Conservation (phyloP, 1,140 invertebrate species). For the Zaprionus inermis region DNA sequence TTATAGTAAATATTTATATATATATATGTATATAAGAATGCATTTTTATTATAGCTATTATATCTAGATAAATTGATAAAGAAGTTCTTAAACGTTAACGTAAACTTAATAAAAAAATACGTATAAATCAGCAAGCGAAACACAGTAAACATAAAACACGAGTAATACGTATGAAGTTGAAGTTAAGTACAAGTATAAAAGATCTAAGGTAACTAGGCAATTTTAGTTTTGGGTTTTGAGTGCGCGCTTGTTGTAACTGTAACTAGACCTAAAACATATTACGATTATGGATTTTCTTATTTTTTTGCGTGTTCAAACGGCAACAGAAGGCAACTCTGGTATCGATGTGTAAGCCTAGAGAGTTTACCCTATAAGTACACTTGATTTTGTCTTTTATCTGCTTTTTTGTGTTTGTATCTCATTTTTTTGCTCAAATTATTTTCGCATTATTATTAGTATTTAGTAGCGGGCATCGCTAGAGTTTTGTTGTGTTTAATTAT, state of each 20-base stretch:
- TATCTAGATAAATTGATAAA: conserved; percentile 67
- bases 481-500: conserved; percentile 36
- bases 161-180: conserved; percentile 4
- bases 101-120: conserved; percentile 63
- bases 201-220: conserved; percentile 50
- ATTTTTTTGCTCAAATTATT: conserved; percentile 23
- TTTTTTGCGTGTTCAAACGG: conserved; percentile 20
- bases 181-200: conserved; percentile 25
- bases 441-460: conserved; percentile 30
- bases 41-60: conserved; percentile 45
- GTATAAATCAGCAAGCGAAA: conserved; percentile 27
- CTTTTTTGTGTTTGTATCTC: conserved; percentile 27
- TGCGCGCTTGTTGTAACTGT: conserved; percentile 53
- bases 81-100: conserved; percentile 60
- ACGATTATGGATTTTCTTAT: conserved; percentile 21
- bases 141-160: conserved; percentile 10
- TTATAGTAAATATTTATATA: conserved; percentile 41
- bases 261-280: conserved; percentile 69
- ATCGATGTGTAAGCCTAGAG: conserved; percentile 34
- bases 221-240: conserved; percentile 51
- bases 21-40: conserved; percentile 35
- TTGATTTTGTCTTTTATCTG: conserved; percentile 63
- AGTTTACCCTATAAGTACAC: conserved; percentile 66
- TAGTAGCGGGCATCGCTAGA: conserved; percentile 63
- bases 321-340: conserved; percentile 50